phyloP scores from a whole-genome alignment of 1,140 invertebrate species.

The Neodiprion lecontei region DNA sequence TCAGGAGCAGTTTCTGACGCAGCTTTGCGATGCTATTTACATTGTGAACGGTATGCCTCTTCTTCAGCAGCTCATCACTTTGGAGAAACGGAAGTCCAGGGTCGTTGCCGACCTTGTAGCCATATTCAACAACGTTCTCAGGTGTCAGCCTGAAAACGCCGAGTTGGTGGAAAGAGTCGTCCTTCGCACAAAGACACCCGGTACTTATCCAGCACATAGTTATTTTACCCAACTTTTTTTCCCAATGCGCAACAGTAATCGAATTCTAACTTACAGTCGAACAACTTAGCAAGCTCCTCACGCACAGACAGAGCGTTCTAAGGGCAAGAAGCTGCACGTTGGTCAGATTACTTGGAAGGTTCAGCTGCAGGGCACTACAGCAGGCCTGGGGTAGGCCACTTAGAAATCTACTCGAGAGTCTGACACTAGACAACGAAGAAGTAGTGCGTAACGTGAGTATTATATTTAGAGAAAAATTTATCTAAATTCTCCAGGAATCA shows the following conservation, averaged over 20 bases:
- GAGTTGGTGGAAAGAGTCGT: constrained; percentile 77
- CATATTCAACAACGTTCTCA: constrained; percentile 76
- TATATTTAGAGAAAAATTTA: background rate
- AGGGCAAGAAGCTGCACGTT: constrained; percentile 72
- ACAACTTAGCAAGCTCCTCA: constrained; percentile 67
- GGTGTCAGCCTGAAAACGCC: constrained; percentile 75
- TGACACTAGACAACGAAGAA: constrained; percentile 62
- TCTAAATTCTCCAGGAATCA: constrained; percentile 1
- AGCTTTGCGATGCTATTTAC: constrained; percentile 80
- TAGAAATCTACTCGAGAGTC: constrained; percentile 61
- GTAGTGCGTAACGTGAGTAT: constrained; percentile 61
- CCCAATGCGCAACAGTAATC: constrained; percentile 26
- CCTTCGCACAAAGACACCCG: constrained; percentile 32
- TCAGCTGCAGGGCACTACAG: constrained; percentile 70
- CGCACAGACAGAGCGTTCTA: constrained; percentile 67
- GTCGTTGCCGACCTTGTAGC: constrained; percentile 74
- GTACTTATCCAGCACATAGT: constrained; percentile 27
- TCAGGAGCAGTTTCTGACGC: constrained; percentile 73
- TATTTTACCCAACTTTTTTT: background rate
- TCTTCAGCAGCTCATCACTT: constrained; percentile 56
- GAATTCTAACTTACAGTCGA: constrained; percentile 44
- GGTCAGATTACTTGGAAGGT: constrained; percentile 70
- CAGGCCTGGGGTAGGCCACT: constrained; percentile 68
- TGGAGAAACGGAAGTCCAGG: constrained; percentile 67
- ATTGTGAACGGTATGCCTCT: constrained; percentile 64